These are phyloP conservation scores for Xanthostigma xanthostigma DNA, from an alignment of 2,888 invertebrate genomes.

Conservation along the genomic window DNA sequence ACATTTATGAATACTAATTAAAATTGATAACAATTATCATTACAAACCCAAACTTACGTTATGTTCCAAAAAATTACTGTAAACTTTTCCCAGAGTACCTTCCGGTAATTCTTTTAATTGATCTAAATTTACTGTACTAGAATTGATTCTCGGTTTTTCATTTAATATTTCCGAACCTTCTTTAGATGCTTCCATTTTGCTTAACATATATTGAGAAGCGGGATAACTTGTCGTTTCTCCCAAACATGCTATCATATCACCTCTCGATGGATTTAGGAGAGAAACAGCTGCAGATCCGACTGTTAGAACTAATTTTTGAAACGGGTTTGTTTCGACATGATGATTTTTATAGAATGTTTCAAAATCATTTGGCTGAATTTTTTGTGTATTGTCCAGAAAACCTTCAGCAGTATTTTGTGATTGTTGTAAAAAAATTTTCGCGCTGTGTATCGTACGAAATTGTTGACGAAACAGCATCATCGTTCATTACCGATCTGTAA, in stretches of 20 bases:
- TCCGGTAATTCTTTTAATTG: conserved; percentile 55
- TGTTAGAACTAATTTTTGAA: conserved; percentile 66
- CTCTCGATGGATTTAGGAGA: conserved; percentile 63
- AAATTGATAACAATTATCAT: not conserved
- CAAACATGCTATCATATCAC: conserved; percentile 88
- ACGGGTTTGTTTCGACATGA: conserved; percentile 44
- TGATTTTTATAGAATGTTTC: conserved; percentile 44
- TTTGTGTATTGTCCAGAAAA: not conserved
- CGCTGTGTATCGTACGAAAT: no score
- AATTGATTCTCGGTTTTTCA: conserved; percentile 77
- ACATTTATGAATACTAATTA: not conserved
- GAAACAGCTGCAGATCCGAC: conserved; percentile 80
- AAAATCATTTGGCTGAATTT: conserved; percentile 29
- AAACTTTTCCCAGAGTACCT: conserved; percentile 73
- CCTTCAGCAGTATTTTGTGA: not conserved
- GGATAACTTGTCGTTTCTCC: conserved; percentile 76
- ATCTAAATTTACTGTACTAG: conserved; percentile 60
- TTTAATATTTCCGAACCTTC: conserved; percentile 65
- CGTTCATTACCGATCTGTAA: no score
- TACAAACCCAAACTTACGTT: conserved; percentile 37
- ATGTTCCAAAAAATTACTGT: conserved; percentile 65
- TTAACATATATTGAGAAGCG: conserved; percentile 56
- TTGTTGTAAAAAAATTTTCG: not conserved
- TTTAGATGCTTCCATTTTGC: conserved; percentile 56
- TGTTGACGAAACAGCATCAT: no score